These are phyloP conservation scores for Oceanites oceanicus DNA, from an alignment of 2,113 vertebrate genomes.

Conservation along the genomic window DNA sequence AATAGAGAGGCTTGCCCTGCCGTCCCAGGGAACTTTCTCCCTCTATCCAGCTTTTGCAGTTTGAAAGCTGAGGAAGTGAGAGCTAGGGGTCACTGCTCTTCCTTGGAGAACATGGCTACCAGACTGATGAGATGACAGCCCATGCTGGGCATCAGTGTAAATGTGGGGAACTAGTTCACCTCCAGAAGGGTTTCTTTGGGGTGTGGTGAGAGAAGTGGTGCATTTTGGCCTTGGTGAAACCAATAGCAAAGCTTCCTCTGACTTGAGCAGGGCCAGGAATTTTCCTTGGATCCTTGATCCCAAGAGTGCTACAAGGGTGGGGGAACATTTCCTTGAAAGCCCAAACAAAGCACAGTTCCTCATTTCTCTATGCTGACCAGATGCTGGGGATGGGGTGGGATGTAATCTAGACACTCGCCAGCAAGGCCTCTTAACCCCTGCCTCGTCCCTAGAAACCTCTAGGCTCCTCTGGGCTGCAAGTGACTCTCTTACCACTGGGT, in stretches of 20 bases:
- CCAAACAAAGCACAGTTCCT: background rate
- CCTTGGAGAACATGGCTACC: background rate
- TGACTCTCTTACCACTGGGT: no score
- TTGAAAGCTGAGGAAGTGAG: background rate
- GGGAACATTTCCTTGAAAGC: background rate
- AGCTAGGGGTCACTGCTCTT: background rate
- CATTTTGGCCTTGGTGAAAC: background rate
- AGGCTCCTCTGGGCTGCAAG: background rate
- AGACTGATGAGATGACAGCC: background rate
- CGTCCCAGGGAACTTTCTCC: background rate
- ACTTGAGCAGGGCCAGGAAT: background rate
- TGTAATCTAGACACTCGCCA: background rate
- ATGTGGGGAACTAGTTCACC: background rate
- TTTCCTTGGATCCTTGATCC: background rate
- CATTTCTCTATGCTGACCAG: background rate
- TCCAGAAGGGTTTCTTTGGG: background rate
- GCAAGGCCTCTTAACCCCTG: background rate
- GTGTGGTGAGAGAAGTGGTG: background rate
- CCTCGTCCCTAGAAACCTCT: background rate
- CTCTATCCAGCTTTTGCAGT: background rate
- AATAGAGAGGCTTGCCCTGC: constrained; percentile 40
- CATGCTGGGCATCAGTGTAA: background rate
- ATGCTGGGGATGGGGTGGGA: background rate
- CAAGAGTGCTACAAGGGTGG: background rate
- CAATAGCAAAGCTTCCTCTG: background rate